Evolutionary conservation across 2,888 invertebrate species (phyloP).

Genomic region (Cactoblastis cactorum): DNA sequence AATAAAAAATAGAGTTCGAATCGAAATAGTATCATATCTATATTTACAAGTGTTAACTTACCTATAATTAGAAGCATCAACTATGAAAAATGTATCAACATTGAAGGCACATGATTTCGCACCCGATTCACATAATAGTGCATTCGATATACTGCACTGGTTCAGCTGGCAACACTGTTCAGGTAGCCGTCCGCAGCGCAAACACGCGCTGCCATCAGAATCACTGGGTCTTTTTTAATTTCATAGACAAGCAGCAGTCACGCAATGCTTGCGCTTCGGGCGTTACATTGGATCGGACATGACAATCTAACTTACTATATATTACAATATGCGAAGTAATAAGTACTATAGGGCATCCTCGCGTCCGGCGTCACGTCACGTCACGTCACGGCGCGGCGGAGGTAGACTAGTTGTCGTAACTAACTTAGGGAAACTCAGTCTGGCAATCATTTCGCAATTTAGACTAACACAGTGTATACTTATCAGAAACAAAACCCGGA

Average conservation of each 20-base stretch:
- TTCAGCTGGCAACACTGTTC: slow-evolving; percentile 44
- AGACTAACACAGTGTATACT: slow-evolving; percentile 7
- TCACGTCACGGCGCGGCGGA: slow-evolving; percentile 29
- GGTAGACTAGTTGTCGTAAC: slow-evolving; percentile 37
- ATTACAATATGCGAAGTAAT: slow-evolving; percentile 45
- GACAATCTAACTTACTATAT: slow-evolving; percentile 50
- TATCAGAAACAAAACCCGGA: slow-evolving; percentile 1
- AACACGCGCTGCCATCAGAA: neutral
- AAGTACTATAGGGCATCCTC: slow-evolving; percentile 35
- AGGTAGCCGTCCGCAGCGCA: slow-evolving; percentile 16
- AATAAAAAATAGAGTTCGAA: slow-evolving; percentile 71
- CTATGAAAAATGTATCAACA: slow-evolving; percentile 75
- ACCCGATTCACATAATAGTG: slow-evolving; percentile 66
- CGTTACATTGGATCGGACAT: slow-evolving; percentile 52
- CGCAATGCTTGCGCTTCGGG: slow-evolving; percentile 17
- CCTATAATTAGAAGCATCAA: slow-evolving; percentile 74
- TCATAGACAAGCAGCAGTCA: neutral
- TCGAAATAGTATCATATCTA: slow-evolving; percentile 61
- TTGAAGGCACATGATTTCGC: slow-evolving; percentile 79
- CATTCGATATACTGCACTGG: slow-evolving; percentile 56
- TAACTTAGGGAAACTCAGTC: slow-evolving; percentile 51
- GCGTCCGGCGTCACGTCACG: slow-evolving; percentile 12
- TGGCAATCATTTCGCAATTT: slow-evolving; percentile 34
- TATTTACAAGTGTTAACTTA: slow-evolving; percentile 74
- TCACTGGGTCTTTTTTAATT: slow-evolving; percentile 1